Evolutionary conservation across 2,888 invertebrate genomes (phyloP), one percentile per base, ranked within the genome.

Genomic region (Ectropis crepuscularia): DNA sequence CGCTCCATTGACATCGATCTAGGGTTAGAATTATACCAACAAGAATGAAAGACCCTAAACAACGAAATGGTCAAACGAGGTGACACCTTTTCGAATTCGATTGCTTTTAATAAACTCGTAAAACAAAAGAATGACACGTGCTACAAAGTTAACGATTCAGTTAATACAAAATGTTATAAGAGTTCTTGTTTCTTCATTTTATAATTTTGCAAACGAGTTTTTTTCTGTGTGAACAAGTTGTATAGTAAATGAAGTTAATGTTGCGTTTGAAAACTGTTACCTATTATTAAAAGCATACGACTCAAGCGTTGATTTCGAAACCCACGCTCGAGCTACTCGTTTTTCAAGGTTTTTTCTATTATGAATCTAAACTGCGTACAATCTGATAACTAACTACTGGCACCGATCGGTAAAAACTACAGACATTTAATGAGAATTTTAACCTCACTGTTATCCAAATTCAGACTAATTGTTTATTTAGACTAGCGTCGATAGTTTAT

Each of bases 1-100:
- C 81, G 84, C 77, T 87, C 88, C 83, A 88, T 87, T 90, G 88
- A 90, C 87, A 88, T 86, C 86, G 76, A 86, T 88, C 77, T 86
- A 83, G 87, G 88, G 87, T 88, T 86, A 85, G 83, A 83, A 81
- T 84, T 82, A 78, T 83, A 75, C 72, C 72, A 74, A 61, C 70
- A 67, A 61, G 77, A 80, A 74, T 77, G 71, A 70, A 37, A 63
- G 57, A 57, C 43, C 61, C 57, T 50, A 58, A 60, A 47, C 42
- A 50, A 46, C n/a, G 45, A 58, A 16, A 41, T 9, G 42, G 43
- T 28, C 39, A 53, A 55, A 69, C 53, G 39, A 28, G 38, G 53
- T n/a, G 57, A 58, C 60, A 55, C 55, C 41, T 62, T 69, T 68
- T 66, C 55, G 53, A 49, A 69, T 60, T 72, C 38, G 48, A 61